A percentile compares a stretch with the other conserved stretches of the same genome.
These are phyloP conservation scores for Hydroisotoma schaefferi DNA, from an alignment of 2,888 invertebrate species.

Conservation along the genomic window DNA sequence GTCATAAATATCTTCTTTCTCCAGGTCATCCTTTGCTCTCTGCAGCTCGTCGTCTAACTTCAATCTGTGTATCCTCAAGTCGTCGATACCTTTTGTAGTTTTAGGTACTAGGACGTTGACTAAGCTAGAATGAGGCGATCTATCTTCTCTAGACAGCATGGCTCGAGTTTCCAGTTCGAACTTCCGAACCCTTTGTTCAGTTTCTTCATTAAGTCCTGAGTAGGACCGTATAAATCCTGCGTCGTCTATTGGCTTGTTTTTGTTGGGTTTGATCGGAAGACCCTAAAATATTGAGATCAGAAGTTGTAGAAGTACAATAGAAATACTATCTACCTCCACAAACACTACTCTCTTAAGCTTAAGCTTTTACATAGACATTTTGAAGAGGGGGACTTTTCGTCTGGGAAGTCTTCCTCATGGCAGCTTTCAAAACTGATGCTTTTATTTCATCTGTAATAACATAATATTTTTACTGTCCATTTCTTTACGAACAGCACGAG, in stretches of 20 bases:
- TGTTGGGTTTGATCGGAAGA: constrained; percentile 24
- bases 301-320: not conserved
- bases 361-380: constrained; percentile 38
- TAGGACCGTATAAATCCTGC: constrained; percentile 57
- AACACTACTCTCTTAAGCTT: too few species aligned
- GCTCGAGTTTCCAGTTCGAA: constrained; percentile 74
- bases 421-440: constrained; percentile 46
- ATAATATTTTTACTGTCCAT: not conserved
- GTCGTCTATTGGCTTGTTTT: constrained; percentile 52
- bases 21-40: constrained; percentile 57
- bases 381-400: constrained; percentile 23
- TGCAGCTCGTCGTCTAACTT: constrained; percentile 57
- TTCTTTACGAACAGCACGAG: not conserved
- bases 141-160: constrained; percentile 55
- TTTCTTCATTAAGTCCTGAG: constrained; percentile 55
- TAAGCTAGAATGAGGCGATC: constrained; percentile 52
- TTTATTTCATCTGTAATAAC: constrained; percentile 43
- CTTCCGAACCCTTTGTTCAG: constrained; percentile 64
- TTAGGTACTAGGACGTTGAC: constrained; percentile 23
- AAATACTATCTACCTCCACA: not conserved
- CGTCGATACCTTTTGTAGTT: constrained; percentile 34
- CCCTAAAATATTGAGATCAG: constrained; percentile 23
- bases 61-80: constrained; percentile 52
- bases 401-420: constrained; percentile 43
- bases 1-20: constrained; percentile 57